phyloP scores from a whole-genome alignment of 2,888 invertebrate species.

The Schizaphis graminum region DNA sequence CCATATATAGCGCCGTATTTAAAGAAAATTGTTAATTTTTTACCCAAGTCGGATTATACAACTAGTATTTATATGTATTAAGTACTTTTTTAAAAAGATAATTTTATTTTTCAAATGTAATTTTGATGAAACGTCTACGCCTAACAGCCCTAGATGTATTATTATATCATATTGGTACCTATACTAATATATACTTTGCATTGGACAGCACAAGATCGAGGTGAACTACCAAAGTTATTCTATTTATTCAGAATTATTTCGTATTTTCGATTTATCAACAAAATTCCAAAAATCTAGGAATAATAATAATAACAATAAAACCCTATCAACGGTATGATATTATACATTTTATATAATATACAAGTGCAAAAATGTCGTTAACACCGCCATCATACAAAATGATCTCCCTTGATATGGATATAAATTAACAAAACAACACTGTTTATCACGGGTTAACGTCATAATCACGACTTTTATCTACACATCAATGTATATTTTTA shows the following conservation, averaged over 20 bases:
- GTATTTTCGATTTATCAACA: not conserved
- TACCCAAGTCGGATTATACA: not conserved
- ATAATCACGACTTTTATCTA: not conserved
- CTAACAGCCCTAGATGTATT: not conserved
- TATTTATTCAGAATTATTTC: too few relatives aligned
- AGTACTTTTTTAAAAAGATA: not conserved
- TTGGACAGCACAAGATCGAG: not conserved
- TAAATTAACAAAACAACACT: conserved; percentile 1
- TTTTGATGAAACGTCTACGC: not conserved
- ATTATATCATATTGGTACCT: not conserved
- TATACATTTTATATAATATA: not conserved
- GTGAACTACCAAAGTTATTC: not conserved
- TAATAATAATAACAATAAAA: not conserved
- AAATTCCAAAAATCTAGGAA: not conserved
- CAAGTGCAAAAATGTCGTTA: not conserved
- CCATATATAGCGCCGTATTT: not conserved
- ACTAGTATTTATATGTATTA: not conserved
- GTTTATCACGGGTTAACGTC: not conserved
- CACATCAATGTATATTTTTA: not conserved
- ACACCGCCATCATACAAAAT: not conserved
- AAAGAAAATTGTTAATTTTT: not conserved
- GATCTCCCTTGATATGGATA: not conserved
- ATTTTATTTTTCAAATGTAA: not conserved
- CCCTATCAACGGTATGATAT: not conserved
- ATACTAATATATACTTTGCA: not conserved